A percentile compares a stretch with the other conserved stretches of the same genome.
Evolutionary conservation across 2,797 vertebrate species (phyloP).

Genomic region (Antennarius maculatus): DNA sequence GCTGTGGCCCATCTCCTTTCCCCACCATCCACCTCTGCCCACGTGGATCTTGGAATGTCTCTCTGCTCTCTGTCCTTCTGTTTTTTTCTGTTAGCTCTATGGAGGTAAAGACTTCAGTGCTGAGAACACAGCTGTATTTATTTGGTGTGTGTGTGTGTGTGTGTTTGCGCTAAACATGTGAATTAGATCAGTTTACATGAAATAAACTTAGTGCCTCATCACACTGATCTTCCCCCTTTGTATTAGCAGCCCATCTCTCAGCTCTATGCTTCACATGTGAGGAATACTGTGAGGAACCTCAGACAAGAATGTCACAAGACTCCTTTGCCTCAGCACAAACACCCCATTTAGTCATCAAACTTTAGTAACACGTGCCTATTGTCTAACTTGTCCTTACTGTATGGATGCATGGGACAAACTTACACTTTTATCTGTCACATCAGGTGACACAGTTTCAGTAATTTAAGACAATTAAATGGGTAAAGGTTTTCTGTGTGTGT

Average conservation of each 20-base stretch:
- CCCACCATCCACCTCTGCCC: constrained; percentile 63
- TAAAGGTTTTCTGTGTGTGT: constrained; percentile 1
- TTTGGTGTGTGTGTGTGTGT: neutral
- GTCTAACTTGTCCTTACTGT: too few species aligned
- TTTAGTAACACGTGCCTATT: too few species aligned
- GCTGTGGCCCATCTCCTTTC: constrained; percentile 58
- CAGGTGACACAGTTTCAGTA: constrained; percentile 17
- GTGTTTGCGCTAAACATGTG: constrained; percentile 12
- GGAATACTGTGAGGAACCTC: constrained; percentile 9
- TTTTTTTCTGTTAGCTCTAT: neutral
- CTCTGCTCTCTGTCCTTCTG: constrained; percentile 1
- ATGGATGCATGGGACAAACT: too few species aligned
- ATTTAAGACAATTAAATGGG: constrained; percentile 37
- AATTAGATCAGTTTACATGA: constrained; percentile 3
- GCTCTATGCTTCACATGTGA: neutral
- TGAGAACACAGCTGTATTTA: constrained; percentile 5
- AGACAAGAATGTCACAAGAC: constrained; percentile 57
- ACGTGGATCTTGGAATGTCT: constrained; percentile 52
- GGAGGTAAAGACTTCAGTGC: neutral
- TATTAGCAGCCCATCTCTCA: neutral
- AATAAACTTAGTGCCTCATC: constrained; percentile 3
- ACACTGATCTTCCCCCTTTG: neutral
- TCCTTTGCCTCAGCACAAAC: neutral
- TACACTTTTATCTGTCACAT: neutral
- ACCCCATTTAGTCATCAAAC: neutral